Base-by-base conservation (phyloP, 2,113 vertebrate genomes). In the Myotis yumanensis region DNA sequence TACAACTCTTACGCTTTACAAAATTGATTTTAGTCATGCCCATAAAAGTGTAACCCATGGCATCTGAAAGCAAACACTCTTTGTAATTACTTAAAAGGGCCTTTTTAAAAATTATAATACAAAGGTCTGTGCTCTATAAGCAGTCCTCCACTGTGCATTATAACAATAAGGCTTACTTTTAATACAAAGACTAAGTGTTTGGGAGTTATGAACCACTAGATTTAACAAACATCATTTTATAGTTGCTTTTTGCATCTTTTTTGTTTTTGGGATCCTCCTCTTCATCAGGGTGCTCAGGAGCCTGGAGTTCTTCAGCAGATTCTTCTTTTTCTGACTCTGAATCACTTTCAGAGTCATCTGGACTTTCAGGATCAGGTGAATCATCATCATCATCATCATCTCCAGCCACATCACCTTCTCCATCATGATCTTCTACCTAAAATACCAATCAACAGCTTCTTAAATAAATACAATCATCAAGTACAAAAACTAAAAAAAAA, bases 201-300 rank as follows among this genome's bases (percentile, higher is more conserved):
- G 94, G 96, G 96, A 98, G 97, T 98, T 98, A 98, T 97, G 98
- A 98, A 68, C 98, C 98, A 95, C 98, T 98, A 87, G 98, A 98
- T 97, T 99, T 98, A 96, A 99, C 98, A 98, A 99, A 99, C 98
- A 98, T 98, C 98, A 98, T 99, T 98, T 99, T 99, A 95, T 98
- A 99, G 94, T 97, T 97, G 92, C 98, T 98, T 98, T 99, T 99
- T 84, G 98, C 97, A 87, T 98, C 98, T 20, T 98, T 98, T 89
- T 97, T 97, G 91, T 96, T 98, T 95, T 99, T 97, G 62, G 98
- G 92, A 96, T 97, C 96, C 71, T 98, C 98, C 73, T 97, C 86
- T 80, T 98, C 97, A 77, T 97, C 94, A 11, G 98, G 97, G 81
- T 98, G 97, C 86, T 98, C 98, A 95, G 98, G 16, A 54, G 98